phyloP scores from a whole-genome alignment of 2,797 vertebrate species.

The Myiotriccus ornatus region DNA sequence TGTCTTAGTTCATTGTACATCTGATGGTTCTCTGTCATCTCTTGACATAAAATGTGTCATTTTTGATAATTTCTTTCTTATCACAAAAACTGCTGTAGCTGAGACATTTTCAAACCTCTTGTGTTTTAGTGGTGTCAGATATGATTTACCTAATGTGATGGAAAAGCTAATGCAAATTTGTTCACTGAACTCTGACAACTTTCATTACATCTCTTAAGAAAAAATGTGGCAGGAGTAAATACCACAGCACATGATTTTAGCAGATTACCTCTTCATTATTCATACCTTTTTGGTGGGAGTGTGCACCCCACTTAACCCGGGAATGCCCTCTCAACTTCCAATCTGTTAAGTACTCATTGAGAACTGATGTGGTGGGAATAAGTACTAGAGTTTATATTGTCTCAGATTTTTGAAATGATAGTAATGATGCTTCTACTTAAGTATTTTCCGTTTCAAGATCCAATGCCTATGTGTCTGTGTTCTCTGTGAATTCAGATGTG shows the following conservation, averaged over 20 bases:
- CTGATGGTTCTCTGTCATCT: not conserved
- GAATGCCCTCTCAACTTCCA: not conserved
- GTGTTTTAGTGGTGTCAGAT: not conserved
- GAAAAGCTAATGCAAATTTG: not conserved
- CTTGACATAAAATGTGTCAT: not conserved
- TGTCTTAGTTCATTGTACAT: not conserved
- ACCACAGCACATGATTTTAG: not conserved
- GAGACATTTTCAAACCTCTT: not conserved
- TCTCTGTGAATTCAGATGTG: not conserved
- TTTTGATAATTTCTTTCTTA: conserved; percentile 10
- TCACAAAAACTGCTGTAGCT: not conserved
- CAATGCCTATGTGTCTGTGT: not conserved
- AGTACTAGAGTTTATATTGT: not conserved
- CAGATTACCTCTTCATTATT: not conserved
- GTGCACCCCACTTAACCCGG: not conserved
- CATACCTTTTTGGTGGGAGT: not conserved
- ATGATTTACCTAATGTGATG: not conserved
- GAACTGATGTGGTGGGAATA: not conserved
- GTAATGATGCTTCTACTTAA: not conserved
- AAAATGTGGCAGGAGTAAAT: not conserved
- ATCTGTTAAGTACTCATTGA: not conserved
- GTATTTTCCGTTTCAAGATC: not conserved
- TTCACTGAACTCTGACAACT: conserved; percentile 29
- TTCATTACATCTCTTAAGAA: not conserved
- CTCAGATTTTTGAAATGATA: not conserved